These are phyloP conservation scores for Rhingia rostrata DNA, from an alignment of 2,888 invertebrate genomes.

Conservation along the genomic window DNA sequence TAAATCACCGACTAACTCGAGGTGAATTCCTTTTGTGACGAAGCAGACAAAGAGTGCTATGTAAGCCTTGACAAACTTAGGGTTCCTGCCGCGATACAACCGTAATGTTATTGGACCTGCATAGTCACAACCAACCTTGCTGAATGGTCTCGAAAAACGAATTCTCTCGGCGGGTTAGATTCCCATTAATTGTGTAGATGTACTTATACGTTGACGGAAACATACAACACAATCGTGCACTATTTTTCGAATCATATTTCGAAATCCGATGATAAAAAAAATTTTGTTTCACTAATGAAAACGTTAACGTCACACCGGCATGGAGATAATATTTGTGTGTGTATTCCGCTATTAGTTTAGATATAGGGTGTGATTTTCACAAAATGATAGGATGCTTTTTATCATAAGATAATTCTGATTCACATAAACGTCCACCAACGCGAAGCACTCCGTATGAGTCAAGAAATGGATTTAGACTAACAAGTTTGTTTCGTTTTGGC, in stretches of 20 bases:
- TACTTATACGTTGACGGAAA: slow-evolving; percentile 8
- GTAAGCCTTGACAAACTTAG: no score
- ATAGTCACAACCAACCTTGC: no score
- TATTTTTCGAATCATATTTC: slow-evolving; percentile 17
- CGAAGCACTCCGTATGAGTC: slow-evolving; percentile 20
- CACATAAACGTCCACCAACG: slow-evolving; percentile 25
- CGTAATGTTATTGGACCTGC: no score
- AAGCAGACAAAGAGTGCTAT: no score
- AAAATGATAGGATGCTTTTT: slow-evolving; percentile 43
- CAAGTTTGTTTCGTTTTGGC: slow-evolving; percentile 12
- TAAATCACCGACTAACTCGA: no score
- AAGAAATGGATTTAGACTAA: slow-evolving; percentile 1
- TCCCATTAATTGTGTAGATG: slow-evolving; percentile 23
- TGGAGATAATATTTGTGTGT: slow-evolving; percentile 20
- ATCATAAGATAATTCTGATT: slow-evolving; percentile 14
- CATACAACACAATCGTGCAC: slow-evolving; percentile 28
- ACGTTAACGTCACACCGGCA: slow-evolving; percentile 25
- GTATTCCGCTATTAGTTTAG: slow-evolving; percentile 12
- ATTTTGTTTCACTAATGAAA: slow-evolving; percentile 11
- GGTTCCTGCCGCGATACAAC: no score
- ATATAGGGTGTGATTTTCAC: slow-evolving; percentile 14
- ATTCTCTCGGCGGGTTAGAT: slow-evolving; percentile 6
- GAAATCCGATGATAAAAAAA: slow-evolving; percentile 24
- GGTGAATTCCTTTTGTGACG: no score
- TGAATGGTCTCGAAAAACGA: no score